Conservation (phyloP, 2,888 invertebrate species). For the Drosophila pseudotalamancana region DNA sequence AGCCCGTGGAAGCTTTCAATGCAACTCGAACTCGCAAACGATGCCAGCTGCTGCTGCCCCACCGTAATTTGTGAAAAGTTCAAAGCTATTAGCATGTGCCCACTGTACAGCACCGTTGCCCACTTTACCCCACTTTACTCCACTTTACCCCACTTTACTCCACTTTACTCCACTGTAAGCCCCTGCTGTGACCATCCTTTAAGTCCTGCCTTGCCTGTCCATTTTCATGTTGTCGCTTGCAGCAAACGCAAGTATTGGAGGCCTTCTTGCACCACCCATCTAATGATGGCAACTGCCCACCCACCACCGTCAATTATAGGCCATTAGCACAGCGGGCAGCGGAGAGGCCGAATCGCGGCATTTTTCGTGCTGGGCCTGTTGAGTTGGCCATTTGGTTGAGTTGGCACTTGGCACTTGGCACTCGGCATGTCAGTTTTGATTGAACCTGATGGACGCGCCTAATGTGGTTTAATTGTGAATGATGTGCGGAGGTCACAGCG, state of each 20-base stretch:
- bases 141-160: background rate
- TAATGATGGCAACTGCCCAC: slow-evolving; percentile 55
- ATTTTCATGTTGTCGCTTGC: slow-evolving; percentile 17
- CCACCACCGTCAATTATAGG: slow-evolving; percentile 41
- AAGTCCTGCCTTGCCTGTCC: background rate
- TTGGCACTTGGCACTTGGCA: slow-evolving; percentile 45
- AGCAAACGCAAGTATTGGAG: slow-evolving; percentile 39
- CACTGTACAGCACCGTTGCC: too few species aligned
- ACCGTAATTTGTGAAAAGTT: slow-evolving; percentile 74
- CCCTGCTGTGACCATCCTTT: background rate
- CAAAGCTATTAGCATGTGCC: slow-evolving; percentile 75
- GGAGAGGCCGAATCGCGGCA: slow-evolving; percentile 7
- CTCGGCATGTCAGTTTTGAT: slow-evolving; percentile 72
- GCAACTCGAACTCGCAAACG: slow-evolving; percentile 31
- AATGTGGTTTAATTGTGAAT: slow-evolving; percentile 77
- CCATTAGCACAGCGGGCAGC: slow-evolving; percentile 49
- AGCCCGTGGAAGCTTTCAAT: slow-evolving; percentile 29
- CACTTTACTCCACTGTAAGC: background rate
- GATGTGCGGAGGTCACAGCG: slow-evolving; percentile 51
- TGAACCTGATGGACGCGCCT: slow-evolving; percentile 70
- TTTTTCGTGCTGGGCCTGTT: slow-evolving; percentile 38
- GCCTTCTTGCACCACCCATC: slow-evolving; percentile 30
- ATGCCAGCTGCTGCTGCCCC: slow-evolving; percentile 7
- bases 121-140: background rate
- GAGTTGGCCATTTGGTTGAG: slow-evolving; percentile 32